phyloP scores from a whole-genome alignment of 64 coral and sea anemone genomes.

The Dendronephthya gigantea region DNA sequence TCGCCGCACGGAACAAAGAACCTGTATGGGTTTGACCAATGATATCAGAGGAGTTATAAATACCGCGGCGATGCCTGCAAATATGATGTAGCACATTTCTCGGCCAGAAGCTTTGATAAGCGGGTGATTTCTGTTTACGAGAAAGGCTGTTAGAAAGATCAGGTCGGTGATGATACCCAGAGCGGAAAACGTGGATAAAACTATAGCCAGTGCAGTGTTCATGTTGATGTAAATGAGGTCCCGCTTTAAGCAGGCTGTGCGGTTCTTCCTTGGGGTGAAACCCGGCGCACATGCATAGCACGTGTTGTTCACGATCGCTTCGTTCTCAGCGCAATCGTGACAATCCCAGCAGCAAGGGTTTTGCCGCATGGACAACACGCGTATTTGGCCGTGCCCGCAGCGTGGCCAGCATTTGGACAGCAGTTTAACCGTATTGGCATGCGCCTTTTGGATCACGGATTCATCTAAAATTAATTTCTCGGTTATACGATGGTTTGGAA shows the following conservation, averaged over 20 bases:
- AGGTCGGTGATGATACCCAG: slow-evolving; percentile 32
- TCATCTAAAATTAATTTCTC: slow-evolving; percentile 33
- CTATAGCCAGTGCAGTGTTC: slow-evolving; percentile 12
- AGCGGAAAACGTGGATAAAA: slow-evolving; percentile 20
- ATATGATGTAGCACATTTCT: slow-evolving; percentile 58
- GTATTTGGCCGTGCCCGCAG: slow-evolving; percentile 37
- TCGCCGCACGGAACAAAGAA: slow-evolving; percentile 46
- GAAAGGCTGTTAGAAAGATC: slow-evolving; percentile 37
- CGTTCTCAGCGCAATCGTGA: slow-evolving; percentile 22
- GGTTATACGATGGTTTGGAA: not conserved
- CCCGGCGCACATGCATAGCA: slow-evolving; percentile 48
- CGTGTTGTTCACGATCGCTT: slow-evolving; percentile 60
- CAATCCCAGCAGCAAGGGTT: slow-evolving; percentile 36
- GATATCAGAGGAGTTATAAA: slow-evolving; percentile 42
- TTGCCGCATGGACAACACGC: too few species aligned
- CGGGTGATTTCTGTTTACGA: slow-evolving; percentile 42
- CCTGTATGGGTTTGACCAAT: slow-evolving; percentile 45
- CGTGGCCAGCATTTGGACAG: slow-evolving; percentile 48
- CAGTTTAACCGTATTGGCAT: slow-evolving; percentile 11
- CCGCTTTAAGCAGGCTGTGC: slow-evolving; percentile 35
- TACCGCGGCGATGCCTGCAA: slow-evolving; percentile 44
- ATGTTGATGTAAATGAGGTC: slow-evolving; percentile 38
- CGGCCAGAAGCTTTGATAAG: slow-evolving; percentile 72
- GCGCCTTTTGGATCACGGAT: slow-evolving; percentile 42
- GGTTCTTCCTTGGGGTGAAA: slow-evolving; percentile 36